Evolutionary conservation across 2,113 vertebrate species (phyloP).

Genomic region (Oncorhynchus nerka): DNA sequence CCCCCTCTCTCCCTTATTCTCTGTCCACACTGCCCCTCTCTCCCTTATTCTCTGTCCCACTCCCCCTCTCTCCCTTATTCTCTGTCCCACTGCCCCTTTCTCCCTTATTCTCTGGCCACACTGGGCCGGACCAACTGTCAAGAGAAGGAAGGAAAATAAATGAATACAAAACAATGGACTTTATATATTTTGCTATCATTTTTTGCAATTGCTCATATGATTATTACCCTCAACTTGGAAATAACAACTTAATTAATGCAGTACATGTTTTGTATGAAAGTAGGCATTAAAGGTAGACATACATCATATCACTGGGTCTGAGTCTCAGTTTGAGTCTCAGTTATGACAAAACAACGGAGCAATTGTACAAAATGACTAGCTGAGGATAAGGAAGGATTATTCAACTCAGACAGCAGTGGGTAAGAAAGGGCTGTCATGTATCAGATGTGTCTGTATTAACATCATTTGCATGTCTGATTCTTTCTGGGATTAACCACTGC

Average conservation of each 20-base stretch:
- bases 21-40: not conserved
- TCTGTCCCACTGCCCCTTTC: not conserved
- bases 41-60: not conserved
- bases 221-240: too few species aligned
- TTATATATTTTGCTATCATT: not conserved
- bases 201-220: not conserved
- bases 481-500: not conserved
- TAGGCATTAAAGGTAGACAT: too few species aligned
- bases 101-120: not conserved
- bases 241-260: too few species aligned
- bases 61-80: too few species aligned
- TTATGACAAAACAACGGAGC: not conserved
- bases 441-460: not conserved
- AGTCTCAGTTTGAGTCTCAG: too few species aligned
- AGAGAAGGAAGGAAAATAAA: constrained; percentile 5
- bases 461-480: not conserved
- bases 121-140: constrained; percentile 11
- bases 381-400: not conserved
- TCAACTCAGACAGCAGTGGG: not conserved
- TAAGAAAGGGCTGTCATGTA: not conserved
- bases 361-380: constrained; percentile 8
- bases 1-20: too few species aligned
- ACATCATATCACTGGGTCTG: too few species aligned
- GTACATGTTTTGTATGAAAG: too few species aligned
- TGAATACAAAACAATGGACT: not conserved